Percentiles rank a stretch among this genome's conserved stretches.
Conservation (phyloP, 2,888 invertebrate genomes). For the Hydrotaea cyrtoneurina region DNA sequence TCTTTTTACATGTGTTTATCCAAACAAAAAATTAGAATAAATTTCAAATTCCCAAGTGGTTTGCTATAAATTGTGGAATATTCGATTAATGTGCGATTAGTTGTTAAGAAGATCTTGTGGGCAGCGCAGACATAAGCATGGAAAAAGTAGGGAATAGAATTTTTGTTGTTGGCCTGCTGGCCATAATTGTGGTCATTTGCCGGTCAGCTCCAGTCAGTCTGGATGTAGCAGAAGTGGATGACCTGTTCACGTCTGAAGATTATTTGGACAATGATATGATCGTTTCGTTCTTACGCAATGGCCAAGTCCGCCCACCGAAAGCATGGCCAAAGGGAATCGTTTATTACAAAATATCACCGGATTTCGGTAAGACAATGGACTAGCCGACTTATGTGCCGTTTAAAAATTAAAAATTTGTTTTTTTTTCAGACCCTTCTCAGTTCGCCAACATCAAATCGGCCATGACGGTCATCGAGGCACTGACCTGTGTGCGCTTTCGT, state of each 20-base stretch:
- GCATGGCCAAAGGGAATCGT: conserved; percentile 16
- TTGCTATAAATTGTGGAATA: too few relatives aligned
- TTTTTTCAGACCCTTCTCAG: not conserved
- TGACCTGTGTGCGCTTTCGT: conserved; percentile 68
- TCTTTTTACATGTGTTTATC: too few relatives aligned
- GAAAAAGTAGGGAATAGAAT: too few relatives aligned
- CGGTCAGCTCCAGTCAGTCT: too few relatives aligned
- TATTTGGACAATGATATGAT: conserved; percentile 23
- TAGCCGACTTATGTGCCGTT: not conserved
- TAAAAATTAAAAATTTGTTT: not conserved
- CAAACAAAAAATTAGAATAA: too few relatives aligned
- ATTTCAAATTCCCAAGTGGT: too few relatives aligned
- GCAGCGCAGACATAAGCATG: too few relatives aligned
- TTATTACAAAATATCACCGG: not conserved
- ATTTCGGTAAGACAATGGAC: too few relatives aligned
- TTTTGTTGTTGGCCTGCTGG: too few relatives aligned
- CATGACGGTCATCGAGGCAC: conserved; percentile 67
- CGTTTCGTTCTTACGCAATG: not conserved
- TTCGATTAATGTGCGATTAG: too few relatives aligned
- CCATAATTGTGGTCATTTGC: too few relatives aligned
- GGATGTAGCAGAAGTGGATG: not conserved
- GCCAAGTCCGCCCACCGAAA: not conserved
- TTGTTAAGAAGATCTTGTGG: too few relatives aligned
- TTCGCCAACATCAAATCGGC: conserved; percentile 30
- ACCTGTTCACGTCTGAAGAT: not conserved